Conservation (phyloP, 2,113 vertebrate species). For the Gavia stellata region DNA sequence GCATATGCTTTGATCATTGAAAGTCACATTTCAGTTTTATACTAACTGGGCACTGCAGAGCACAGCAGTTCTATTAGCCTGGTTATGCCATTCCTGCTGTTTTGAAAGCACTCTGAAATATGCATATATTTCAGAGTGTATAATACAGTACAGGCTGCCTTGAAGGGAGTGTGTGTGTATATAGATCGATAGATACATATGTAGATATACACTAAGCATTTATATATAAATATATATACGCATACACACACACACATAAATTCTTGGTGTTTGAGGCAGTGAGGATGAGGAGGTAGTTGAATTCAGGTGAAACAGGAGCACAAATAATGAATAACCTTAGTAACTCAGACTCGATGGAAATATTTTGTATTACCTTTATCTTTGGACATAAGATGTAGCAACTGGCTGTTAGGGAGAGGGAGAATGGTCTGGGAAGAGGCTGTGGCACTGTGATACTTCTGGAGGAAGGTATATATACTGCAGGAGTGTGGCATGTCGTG, state of each 20-base stretch:
- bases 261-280: background rate
- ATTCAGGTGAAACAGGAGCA: background rate
- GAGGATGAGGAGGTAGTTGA: background rate
- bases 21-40: background rate
- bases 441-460: background rate
- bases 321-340: background rate
- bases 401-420: background rate
- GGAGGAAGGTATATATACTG: background rate
- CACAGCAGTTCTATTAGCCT: background rate
- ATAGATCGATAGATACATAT: fast-evolving
- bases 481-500: background rate
- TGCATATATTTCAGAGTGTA: fast-evolving
- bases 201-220: fast-evolving
- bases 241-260: background rate
- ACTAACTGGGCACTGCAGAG: background rate
- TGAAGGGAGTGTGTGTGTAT: fast-evolving
- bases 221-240: background rate
- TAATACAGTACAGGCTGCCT: background rate
- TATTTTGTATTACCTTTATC: background rate
- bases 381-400: background rate
- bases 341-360: background rate
- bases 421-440: background rate
- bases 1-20: background rate
- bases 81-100: background rate
- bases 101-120: background rate